These are phyloP conservation scores for Tragopan temminckii DNA, from an alignment of 2,797 vertebrate genomes.

Conservation along the genomic window DNA sequence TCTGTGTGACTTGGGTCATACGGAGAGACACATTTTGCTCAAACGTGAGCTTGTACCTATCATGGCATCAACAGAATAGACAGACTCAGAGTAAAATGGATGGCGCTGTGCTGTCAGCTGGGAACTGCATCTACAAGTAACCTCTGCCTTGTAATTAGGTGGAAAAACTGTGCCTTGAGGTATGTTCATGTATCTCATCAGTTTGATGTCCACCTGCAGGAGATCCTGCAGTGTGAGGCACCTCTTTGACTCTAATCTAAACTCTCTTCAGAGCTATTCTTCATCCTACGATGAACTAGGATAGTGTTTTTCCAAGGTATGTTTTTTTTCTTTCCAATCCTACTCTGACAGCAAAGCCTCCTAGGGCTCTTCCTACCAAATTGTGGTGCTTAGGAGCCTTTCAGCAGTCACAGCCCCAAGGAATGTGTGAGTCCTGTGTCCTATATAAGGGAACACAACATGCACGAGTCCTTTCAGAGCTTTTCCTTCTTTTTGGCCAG, in stretches of 20 bases:
- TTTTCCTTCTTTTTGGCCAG: neutral
- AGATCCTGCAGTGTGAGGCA: neutral
- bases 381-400: neutral
- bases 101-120: neutral
- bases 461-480: neutral
- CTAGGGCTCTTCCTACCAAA: neutral
- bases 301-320: neutral
- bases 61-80: neutral
- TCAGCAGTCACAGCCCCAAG: neutral
- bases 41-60: neutral
- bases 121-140: neutral
- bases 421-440: rapidly evolving
- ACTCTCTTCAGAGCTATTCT: neutral
- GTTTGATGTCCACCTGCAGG: neutral
- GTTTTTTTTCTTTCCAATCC: neutral
- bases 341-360: neutral
- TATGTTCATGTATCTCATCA: neutral
- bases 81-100: neutral
- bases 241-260: neutral
- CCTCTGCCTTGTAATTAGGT: neutral
- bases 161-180: neutral
- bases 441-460: rapidly evolving
- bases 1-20: neutral
- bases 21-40: neutral
- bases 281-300: neutral